Base-by-base conservation (phyloP, 1,140 invertebrate genomes). In the Neodiprion fabricii region DNA sequence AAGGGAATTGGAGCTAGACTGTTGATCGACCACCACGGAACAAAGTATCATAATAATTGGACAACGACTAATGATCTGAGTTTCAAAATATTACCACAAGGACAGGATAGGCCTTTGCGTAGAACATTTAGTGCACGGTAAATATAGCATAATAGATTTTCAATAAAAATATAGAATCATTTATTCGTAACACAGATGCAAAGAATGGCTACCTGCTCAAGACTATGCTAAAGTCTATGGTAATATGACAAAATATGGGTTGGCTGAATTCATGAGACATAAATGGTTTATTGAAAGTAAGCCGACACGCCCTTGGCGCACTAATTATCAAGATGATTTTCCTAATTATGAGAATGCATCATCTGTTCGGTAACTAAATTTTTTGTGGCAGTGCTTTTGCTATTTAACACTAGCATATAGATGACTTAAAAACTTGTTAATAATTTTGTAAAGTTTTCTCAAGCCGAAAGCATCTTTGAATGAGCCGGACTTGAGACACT, bases 61-160 rank as follows among this genome's bases (percentile, higher is more conserved):
- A 80, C 79, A 5, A 79, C 81, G 14, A 72, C 74, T 21, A 76
- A 79, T 66, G 81, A 77, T 66, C 17, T 79, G 14, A 74, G 12
- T 48, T 79, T 75, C 48, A 48, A 75, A 74, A 73, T 82, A 67
- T 50, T 82, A 61, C 79, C 78, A 17, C 76, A 70, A 49, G 49
- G 50, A 28, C 71, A 76, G 40, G 28, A 72, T 28, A 72, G 48
- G 17, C 78, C 75, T 48, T 67, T 50, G 61, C 10, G 67, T 48
- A 75, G 79, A 66, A 70, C 70, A 11, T 81, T 80, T 28, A 77
- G 78, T 61, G 65, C 78, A 69, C 78, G 75, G 79, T 81, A 78
- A 66, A 7, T 66, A 66, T 21, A 66, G 1, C 14, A 21, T 7
- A 73, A 72, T 67, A 67, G 66, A 12, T 73, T 50, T 50, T 50